phyloP scores from a whole-genome alignment of 2,888 invertebrate species.

The Isoperla grammatica region DNA sequence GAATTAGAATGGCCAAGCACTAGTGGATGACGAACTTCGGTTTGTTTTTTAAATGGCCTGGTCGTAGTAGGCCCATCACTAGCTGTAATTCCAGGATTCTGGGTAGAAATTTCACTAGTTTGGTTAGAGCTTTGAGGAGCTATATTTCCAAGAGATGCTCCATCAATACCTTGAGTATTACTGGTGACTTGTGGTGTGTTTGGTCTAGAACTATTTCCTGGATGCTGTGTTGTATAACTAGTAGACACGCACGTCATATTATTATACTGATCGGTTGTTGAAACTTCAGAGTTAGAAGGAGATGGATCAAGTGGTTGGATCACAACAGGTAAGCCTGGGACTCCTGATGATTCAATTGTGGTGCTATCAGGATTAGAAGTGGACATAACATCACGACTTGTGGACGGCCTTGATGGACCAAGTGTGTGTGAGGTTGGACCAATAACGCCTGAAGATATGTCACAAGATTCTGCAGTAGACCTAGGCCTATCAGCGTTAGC shows the following conservation, averaged over 20 bases:
- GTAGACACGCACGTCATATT: not conserved
- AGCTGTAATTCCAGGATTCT: no score
- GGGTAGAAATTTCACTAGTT: no score
- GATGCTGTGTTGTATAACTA: conserved; percentile 4
- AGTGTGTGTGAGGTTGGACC: no score
- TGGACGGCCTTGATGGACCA: conserved; percentile 1
- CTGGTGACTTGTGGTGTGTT: not conserved
- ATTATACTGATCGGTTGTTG: conserved; percentile 4
- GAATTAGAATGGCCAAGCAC: no score
- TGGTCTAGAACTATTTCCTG: not conserved
- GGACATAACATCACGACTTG: conserved; percentile 1
- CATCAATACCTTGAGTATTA: not conserved
- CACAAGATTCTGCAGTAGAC: not conserved
- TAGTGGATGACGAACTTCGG: no score
- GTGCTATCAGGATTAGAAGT: conserved; percentile 14
- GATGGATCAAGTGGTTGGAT: not conserved
- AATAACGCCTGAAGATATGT: not conserved
- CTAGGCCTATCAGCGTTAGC: no score
- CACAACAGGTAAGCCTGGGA: not conserved
- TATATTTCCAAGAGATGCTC: not conserved
- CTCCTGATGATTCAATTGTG: conserved; percentile 8
- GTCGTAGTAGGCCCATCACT: no score
- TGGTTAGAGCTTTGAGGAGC: not conserved
- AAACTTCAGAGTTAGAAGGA: conserved; percentile 1
- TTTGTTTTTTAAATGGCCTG: no score